Conservation (phyloP, 2,888 invertebrate species). For the Drosophila flavopinicola region DNA sequence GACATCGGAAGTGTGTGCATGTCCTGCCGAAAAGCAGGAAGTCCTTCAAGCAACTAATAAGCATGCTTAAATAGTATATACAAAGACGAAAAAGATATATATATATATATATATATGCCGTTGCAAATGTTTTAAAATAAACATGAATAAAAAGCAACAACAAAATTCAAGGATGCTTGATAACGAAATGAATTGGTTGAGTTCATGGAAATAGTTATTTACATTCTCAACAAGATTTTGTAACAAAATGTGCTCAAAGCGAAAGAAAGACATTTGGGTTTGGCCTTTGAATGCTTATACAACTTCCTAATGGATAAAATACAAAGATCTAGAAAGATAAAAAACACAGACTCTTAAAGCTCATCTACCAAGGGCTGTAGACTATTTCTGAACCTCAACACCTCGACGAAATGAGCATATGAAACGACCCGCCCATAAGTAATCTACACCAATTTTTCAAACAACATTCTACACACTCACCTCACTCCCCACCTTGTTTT, state of each 20-base stretch:
- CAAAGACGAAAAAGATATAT: slow-evolving; percentile 12
- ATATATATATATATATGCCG: too few species aligned
- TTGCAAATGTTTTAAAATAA: slow-evolving; percentile 29
- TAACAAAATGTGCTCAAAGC: too few species aligned
- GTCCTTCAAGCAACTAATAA: slow-evolving; percentile 21
- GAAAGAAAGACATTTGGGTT: too few species aligned
- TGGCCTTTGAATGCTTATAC: background rate
- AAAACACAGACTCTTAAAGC: too few species aligned
- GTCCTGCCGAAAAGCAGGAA: slow-evolving; percentile 37
- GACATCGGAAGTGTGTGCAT: slow-evolving; percentile 31
- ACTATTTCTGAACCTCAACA: background rate
- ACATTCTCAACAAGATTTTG: background rate
- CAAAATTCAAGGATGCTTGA: background rate
- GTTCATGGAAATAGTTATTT: background rate
- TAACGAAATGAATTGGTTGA: slow-evolving; percentile 1
- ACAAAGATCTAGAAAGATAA: too few species aligned
- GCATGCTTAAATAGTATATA: slow-evolving; percentile 39
- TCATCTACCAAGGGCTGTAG: background rate
- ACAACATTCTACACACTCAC: too few species aligned
- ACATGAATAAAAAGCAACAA: slow-evolving; percentile 9
- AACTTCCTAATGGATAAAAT: background rate
- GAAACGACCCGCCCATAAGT: background rate
- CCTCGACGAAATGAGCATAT: background rate
- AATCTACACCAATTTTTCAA: slow-evolving; percentile 1
- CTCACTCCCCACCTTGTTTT: background rate